Conservation (phyloP, 1,140 invertebrate species). For the Acromyrmex echinatior region DNA sequence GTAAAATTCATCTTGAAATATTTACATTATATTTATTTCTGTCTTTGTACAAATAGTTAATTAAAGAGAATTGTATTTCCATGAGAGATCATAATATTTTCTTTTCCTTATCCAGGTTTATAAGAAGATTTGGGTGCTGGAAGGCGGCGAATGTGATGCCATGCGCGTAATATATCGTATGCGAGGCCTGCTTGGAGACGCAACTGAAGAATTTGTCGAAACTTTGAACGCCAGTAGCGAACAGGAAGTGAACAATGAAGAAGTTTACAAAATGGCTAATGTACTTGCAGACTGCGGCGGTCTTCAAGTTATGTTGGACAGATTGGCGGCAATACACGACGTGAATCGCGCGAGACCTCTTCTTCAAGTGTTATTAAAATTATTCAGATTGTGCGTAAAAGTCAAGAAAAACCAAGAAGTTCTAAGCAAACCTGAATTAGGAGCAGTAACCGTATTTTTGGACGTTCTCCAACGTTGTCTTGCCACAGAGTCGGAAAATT, state of each 20-base stretch:
- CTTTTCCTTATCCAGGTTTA: slow-evolving; percentile 85
- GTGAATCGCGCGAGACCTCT: slow-evolving; percentile 92
- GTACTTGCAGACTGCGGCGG: slow-evolving; percentile 94
- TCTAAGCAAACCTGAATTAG: slow-evolving; percentile 90
- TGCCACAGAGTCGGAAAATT: slow-evolving; percentile 88
- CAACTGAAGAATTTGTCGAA: slow-evolving; percentile 99
- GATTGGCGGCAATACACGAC: slow-evolving; percentile 89
- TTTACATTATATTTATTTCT: neutral
- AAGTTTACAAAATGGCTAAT: slow-evolving; percentile 94
- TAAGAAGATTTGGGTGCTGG: slow-evolving; percentile 94
- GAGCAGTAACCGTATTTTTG: slow-evolving; percentile 90
- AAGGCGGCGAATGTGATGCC: slow-evolving; percentile 94
- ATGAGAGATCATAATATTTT: neutral
- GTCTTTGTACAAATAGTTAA: slow-evolving; percentile 36
- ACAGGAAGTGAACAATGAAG: slow-evolving; percentile 97
- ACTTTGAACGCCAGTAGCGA: slow-evolving; percentile 96
- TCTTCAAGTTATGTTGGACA: slow-evolving; percentile 90
- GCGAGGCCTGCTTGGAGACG: slow-evolving; percentile 98
- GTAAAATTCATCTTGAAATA: slow-evolving; percentile 3
- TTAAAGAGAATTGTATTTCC: slow-evolving; percentile 17
- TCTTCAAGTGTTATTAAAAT: slow-evolving; percentile 94
- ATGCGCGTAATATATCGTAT: slow-evolving; percentile 99
- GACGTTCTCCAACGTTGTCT: slow-evolving; percentile 90
- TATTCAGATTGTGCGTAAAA: slow-evolving; percentile 94
- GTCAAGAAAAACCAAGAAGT: slow-evolving; percentile 91